These are phyloP conservation scores for Cirrhinus molitorella DNA, from an alignment of 2,797 vertebrate species.

Conservation along the genomic window DNA sequence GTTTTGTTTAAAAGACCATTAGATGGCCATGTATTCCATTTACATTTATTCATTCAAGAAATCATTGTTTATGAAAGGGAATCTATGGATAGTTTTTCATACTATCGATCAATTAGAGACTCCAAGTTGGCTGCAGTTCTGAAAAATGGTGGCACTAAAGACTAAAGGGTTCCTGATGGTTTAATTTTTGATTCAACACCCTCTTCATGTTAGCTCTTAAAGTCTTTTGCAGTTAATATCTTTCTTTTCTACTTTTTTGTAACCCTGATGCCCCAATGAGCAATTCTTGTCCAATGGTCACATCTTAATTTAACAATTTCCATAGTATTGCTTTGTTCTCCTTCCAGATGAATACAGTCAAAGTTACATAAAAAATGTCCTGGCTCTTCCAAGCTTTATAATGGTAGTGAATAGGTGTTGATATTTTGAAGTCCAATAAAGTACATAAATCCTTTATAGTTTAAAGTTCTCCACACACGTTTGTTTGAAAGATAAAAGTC, in stretches of 20 bases:
- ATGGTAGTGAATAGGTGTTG: no score
- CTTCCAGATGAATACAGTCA: no score
- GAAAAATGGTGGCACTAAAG: neutral
- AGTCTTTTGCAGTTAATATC: neutral
- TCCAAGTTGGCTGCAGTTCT: no score
- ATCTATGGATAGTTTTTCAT: neutral
- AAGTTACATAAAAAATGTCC: no score
- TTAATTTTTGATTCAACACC: neutral
- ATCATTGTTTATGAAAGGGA: neutral
- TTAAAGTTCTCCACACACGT: no score
- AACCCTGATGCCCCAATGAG: neutral
- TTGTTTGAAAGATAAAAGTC: no score
- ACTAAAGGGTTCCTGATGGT: neutral
- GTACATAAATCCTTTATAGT: no score
- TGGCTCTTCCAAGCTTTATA: no score
- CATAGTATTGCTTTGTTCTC: neutral
- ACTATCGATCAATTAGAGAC: neutral
- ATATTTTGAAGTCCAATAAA: no score
- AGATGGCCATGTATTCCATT: neutral
- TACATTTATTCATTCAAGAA: neutral
- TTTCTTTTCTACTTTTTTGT: no score
- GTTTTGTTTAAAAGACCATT: no score
- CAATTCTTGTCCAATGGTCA: neutral
- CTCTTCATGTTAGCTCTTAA: no score
- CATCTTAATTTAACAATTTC: neutral